phyloP scores from a whole-genome alignment of 2,797 vertebrate species.

The Danio jaintianensis region DNA sequence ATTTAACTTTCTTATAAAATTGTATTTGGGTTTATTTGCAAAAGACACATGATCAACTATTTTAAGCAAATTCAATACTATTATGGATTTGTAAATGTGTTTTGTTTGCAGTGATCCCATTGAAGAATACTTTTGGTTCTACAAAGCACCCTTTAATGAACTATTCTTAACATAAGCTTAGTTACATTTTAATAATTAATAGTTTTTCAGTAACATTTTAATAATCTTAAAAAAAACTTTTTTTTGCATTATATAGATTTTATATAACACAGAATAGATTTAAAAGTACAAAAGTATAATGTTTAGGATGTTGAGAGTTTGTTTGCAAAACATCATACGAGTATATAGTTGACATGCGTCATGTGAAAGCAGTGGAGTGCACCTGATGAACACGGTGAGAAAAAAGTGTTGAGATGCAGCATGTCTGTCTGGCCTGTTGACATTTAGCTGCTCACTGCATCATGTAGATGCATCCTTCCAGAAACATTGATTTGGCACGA shows the following conservation, averaged over 20 bases:
- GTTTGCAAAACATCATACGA: background rate
- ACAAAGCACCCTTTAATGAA: too few species aligned
- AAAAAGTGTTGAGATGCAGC: constrained; percentile 2
- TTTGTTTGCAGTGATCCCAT: too few species aligned
- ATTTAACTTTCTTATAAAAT: background rate
- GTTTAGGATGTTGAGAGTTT: too few species aligned
- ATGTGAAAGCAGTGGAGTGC: constrained; percentile 2
- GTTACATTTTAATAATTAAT: too few species aligned
- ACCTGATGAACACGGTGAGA: background rate
- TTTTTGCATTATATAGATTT: too few species aligned
- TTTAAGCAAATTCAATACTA: background rate
- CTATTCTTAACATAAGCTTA: too few species aligned
- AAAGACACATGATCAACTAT: background rate
- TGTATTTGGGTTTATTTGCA: background rate
- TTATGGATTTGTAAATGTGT: too few species aligned
- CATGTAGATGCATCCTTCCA: constrained; percentile 60
- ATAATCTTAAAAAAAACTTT: too few species aligned
- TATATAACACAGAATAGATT: too few species aligned
- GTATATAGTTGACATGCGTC: background rate
- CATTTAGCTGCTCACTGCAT: constrained; percentile 66
- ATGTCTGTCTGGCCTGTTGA: constrained; percentile 58
- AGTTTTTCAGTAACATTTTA: too few species aligned
- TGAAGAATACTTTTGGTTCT: too few species aligned
- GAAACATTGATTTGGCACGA: constrained; percentile 66
- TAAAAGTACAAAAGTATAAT: too few species aligned